A percentile compares a stretch with the other conserved stretches of the same genome.
phyloP scores from a whole-genome alignment of 2,888 invertebrate genomes.

The Drosophila limbata region DNA sequence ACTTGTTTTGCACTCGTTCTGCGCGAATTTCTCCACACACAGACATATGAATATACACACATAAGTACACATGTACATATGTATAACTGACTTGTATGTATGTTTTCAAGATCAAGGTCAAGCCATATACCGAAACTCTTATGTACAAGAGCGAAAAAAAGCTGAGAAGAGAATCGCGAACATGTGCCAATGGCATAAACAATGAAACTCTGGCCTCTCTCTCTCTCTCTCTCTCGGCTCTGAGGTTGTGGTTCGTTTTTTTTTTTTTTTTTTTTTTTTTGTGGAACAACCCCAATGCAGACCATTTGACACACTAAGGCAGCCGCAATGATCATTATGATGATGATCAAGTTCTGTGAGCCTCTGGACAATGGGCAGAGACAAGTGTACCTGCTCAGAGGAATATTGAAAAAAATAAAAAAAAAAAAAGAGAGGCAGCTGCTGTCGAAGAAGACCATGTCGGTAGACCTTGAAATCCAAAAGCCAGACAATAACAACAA shows the following conservation, averaged over 20 bases:
- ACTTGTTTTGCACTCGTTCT: constrained; percentile 23
- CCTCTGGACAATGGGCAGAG: constrained; percentile 66
- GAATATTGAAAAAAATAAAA: constrained; percentile 19
- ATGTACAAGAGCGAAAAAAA: constrained; percentile 36
- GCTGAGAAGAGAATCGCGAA: constrained; percentile 46
- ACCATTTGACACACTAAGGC: constrained; percentile 73
- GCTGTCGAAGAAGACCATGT: constrained; percentile 46
- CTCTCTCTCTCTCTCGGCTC: background rate
- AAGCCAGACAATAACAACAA: constrained; percentile 45
- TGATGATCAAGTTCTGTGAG: constrained; percentile 29
- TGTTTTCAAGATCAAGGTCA: constrained; percentile 84
- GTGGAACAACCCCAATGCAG: constrained; percentile 63
- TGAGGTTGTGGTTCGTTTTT: background rate
- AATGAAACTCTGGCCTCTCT: constrained; percentile 24
- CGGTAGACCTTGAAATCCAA: constrained; percentile 64
- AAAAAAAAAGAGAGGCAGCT: constrained; percentile 56
- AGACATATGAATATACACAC: background rate
- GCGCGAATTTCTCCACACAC: constrained; percentile 14
- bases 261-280: background rate
- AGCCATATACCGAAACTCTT: constrained; percentile 46
- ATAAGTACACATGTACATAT: constrained; percentile 1
- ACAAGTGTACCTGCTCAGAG: constrained; percentile 73
- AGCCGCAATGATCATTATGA: constrained; percentile 41
- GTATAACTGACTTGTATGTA: constrained; percentile 17
- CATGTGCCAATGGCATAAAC: constrained; percentile 69